phyloP scores from a whole-genome alignment of 2,888 invertebrate species.

The Cephalotes varians region DNA sequence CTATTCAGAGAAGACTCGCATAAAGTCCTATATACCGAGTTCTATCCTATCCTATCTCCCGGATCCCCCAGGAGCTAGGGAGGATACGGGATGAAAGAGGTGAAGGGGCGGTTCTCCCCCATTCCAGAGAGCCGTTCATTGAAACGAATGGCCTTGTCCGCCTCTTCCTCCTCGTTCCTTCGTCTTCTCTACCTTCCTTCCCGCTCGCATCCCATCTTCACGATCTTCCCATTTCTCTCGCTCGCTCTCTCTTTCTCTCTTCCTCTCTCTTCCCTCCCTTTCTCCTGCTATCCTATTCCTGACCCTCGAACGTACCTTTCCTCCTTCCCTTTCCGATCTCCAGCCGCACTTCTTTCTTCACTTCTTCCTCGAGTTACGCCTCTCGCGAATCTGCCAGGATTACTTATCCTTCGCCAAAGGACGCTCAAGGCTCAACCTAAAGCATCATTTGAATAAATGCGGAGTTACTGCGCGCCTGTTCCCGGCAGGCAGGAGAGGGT shows the following conservation, averaged over 20 bases:
- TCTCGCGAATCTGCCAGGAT: constrained; percentile 75
- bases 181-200: constrained; percentile 43
- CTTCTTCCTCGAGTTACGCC: constrained; percentile 64
- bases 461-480: constrained; percentile 78
- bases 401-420: constrained; percentile 80
- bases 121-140: constrained; percentile 81
- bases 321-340: constrained; percentile 33
- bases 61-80: constrained; percentile 71
- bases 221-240: constrained; percentile 19
- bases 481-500: constrained; percentile 48
- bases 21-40: constrained; percentile 81
- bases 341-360: constrained; percentile 63
- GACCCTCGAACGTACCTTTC: constrained; percentile 49
- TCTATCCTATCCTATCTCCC: constrained; percentile 75
- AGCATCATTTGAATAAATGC: constrained; percentile 84
- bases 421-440: constrained; percentile 79
- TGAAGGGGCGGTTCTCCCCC: constrained; percentile 74
- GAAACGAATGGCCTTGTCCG: constrained; percentile 83
- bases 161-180: constrained; percentile 66
- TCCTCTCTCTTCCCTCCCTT: not conserved
- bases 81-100: constrained; percentile 57
- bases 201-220: constrained; percentile 30
- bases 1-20: constrained; percentile 81
- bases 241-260: constrained; percentile 14
- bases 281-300: constrained; percentile 26